These are phyloP conservation scores for Papilio helenus DNA, from an alignment of 1,140 invertebrate species.

Conservation along the genomic window DNA sequence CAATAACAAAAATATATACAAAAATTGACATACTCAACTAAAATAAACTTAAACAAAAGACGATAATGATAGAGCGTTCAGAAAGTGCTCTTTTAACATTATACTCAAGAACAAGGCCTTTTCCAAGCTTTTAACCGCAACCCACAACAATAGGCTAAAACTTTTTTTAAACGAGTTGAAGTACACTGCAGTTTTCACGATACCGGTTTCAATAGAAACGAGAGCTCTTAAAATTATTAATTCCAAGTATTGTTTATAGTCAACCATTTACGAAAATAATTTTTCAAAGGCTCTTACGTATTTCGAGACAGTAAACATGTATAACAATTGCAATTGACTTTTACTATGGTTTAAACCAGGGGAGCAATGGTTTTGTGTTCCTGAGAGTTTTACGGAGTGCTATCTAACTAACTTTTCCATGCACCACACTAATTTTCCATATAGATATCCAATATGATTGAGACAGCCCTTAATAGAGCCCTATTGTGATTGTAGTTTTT, in stretches of 20 bases:
- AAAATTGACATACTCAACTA: not conserved
- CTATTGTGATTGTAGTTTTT: too few species aligned
- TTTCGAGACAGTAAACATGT: not conserved
- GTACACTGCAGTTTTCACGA: constrained; percentile 1
- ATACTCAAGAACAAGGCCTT: constrained; percentile 1
- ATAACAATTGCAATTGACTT: not conserved
- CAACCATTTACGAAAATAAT: constrained; percentile 16
- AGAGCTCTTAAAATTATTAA: constrained; percentile 20
- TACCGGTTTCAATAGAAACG: not conserved
- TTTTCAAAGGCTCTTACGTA: not conserved
- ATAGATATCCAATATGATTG: too few species aligned
- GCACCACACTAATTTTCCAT: too few species aligned
- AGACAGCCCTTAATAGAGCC: too few species aligned
- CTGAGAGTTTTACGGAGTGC: too few species aligned
- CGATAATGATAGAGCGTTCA: not conserved
- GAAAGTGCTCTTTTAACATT: not conserved
- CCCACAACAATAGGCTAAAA: constrained; percentile 8
- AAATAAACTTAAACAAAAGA: not conserved
- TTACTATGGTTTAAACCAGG: not conserved
- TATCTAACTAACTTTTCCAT: too few species aligned
- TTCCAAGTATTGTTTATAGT: constrained; percentile 14
- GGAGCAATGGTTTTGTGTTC: too few species aligned
- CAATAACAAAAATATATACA: too few species aligned
- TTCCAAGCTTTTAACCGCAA: constrained; percentile 7
- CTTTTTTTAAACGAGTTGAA: not conserved